Evolutionary conservation across 2,888 invertebrate species (phyloP).

Genomic region (Thyatira batis): DNA sequence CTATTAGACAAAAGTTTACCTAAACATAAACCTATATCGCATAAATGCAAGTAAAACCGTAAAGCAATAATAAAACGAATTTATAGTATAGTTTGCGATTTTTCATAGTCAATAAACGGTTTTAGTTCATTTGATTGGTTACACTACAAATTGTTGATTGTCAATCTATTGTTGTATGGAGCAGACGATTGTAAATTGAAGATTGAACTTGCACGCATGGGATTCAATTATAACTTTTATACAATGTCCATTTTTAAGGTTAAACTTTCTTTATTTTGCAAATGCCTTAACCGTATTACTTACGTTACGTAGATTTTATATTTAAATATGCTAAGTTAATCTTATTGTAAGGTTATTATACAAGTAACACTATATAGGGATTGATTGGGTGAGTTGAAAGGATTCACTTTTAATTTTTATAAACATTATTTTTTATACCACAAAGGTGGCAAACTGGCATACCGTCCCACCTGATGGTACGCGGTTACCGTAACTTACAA

Average conservation of each 20-base stretch:
- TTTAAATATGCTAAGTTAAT: too few relatives aligned
- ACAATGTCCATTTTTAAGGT: background rate
- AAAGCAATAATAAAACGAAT: conserved; percentile 12
- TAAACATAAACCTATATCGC: conserved; percentile 2
- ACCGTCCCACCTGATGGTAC: too few relatives aligned
- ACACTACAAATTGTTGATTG: conserved; percentile 34
- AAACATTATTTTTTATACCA: too few relatives aligned
- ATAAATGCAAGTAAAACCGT: background rate
- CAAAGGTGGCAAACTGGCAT: too few relatives aligned
- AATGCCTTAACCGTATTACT: background rate
- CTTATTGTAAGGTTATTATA: too few relatives aligned
- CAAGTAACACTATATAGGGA: too few relatives aligned
- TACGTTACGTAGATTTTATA: too few relatives aligned
- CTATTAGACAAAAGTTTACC: too few relatives aligned
- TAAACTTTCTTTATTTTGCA: background rate
- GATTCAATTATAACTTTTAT: background rate
- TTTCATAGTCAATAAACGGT: conserved; percentile 49
- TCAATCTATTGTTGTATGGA: conserved; percentile 38
- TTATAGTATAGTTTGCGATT: conserved; percentile 53
- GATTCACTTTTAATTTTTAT: too few relatives aligned
- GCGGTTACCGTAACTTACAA: too few relatives aligned
- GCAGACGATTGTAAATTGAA: conserved; percentile 14
- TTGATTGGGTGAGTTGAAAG: too few relatives aligned
- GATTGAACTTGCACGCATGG: background rate
- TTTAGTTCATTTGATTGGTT: conserved; percentile 27